phyloP scores from a whole-genome alignment of 2,888 invertebrate species.

The Frankliniella intonsa region DNA sequence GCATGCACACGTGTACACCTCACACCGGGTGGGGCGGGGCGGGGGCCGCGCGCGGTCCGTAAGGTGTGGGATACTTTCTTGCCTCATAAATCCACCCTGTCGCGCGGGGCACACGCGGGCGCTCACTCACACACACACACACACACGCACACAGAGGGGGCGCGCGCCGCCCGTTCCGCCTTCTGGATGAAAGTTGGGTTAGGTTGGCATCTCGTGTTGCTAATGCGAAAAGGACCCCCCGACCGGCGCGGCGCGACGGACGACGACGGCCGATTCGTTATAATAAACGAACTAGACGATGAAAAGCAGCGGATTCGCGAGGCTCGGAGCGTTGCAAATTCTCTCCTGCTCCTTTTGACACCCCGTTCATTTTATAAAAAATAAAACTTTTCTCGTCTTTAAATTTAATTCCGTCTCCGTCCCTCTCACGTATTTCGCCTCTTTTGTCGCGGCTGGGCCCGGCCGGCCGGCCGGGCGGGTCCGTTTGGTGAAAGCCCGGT shows the following conservation, averaged over 20 bases:
- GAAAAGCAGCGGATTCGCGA: not conserved
- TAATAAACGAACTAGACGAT: not conserved
- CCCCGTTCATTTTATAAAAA: not conserved
- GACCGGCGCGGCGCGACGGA: too few relatives aligned
- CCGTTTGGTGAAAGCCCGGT: slow-evolving; percentile 4
- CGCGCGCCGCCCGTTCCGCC: not conserved
- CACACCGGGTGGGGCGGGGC: not conserved
- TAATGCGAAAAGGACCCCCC: not conserved
- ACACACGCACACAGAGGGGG: not conserved
- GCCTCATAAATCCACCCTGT: not conserved
- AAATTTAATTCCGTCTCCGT: too few relatives aligned
- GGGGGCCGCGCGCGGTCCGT: not conserved
- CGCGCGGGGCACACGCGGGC: not conserved
- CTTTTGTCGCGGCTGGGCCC: too few relatives aligned
- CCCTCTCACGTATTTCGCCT: too few relatives aligned
- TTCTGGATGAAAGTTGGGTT: not conserved
- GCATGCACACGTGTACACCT: not conserved
- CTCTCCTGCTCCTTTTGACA: not conserved
- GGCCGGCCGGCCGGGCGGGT: not conserved
- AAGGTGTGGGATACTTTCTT: not conserved
- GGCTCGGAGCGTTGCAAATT: not conserved
- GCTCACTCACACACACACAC: not conserved
- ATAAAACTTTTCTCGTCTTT: too few relatives aligned
- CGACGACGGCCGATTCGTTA: too few relatives aligned
- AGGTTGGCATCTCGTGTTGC: too few relatives aligned